A percentile compares a stretch with the other conserved stretches of the same genome.
Conservation (phyloP, 1,140 invertebrate species). For the Drosophila nigromelanica region DNA sequence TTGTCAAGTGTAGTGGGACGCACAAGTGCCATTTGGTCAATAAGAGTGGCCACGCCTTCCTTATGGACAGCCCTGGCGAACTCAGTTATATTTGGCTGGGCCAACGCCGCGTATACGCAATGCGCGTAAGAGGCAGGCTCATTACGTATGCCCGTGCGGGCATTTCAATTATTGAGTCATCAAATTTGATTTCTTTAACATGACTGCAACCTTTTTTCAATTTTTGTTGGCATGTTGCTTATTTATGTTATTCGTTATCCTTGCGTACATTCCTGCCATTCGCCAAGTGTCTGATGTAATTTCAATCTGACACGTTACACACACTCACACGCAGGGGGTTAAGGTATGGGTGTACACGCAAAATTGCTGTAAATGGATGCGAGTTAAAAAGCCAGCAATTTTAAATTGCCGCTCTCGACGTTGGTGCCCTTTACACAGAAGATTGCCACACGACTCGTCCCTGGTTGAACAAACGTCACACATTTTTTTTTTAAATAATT, state of each 20-base stretch:
- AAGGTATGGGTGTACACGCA: slow-evolving; percentile 35
- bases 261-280: slow-evolving; percentile 54
- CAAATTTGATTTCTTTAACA: slow-evolving; percentile 77
- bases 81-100: slow-evolving; percentile 8
- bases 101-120: slow-evolving; percentile 50
- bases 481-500: slow-evolving; percentile 1
- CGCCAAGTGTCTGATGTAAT: slow-evolving; percentile 76
- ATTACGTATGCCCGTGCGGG: slow-evolving; percentile 57
- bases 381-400: slow-evolving; percentile 82
- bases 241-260: slow-evolving; percentile 70
- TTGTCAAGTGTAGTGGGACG: not conserved
- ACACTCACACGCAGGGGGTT: slow-evolving; percentile 5
- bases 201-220: slow-evolving; percentile 58
- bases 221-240: slow-evolving; percentile 56
- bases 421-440: slow-evolving; percentile 43
- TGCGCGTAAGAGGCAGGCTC: slow-evolving; percentile 7
- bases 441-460: not conserved
- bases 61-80: not conserved
- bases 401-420: slow-evolving; percentile 78
- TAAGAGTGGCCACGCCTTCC: not conserved
- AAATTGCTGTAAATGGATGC: slow-evolving; percentile 82
- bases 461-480: slow-evolving; percentile 25
- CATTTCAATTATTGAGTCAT: slow-evolving; percentile 80
- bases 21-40: not conserved
- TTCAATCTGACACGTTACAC: slow-evolving; percentile 78